These are phyloP conservation scores for Xiphophorus hellerii DNA, from an alignment of 2,113 vertebrate genomes.

Conservation along the genomic window DNA sequence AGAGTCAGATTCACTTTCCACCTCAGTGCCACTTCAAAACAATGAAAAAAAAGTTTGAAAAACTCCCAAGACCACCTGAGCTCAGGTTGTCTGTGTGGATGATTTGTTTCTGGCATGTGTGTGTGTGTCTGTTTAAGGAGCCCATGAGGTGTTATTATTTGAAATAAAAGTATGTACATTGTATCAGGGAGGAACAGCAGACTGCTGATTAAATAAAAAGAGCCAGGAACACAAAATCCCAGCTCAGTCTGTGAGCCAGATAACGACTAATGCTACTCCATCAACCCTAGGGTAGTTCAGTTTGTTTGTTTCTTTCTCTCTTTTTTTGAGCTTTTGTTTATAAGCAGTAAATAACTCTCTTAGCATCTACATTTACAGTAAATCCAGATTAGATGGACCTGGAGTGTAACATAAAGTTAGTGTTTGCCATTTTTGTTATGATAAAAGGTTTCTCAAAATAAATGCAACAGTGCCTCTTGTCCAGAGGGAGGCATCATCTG, in stretches of 20 bases:
- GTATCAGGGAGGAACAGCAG: conserved; percentile 51
- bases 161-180: conserved; percentile 63
- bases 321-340: too few relatives aligned
- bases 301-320: too few relatives aligned
- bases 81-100: conserved; percentile 26
- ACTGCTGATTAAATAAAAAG: conserved; percentile 18
- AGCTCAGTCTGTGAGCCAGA: conserved; percentile 24
- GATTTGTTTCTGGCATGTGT: background rate
- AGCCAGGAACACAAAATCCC: conserved; percentile 16
- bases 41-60: conserved; percentile 9
- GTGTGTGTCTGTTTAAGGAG: conserved; percentile 20
- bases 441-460: too few relatives aligned
- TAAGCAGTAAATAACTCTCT: too few relatives aligned
- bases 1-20: conserved; percentile 69
- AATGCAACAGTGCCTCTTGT: too few relatives aligned
- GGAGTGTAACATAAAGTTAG: too few relatives aligned
- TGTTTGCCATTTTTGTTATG: too few relatives aligned
- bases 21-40: conserved; percentile 39
- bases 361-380: too few relatives aligned
- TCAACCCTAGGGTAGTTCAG: conserved; percentile 4
- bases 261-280: conserved; percentile 14
- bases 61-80: conserved; percentile 38
- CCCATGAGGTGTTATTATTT: conserved; percentile 48
- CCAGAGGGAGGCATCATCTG: too few relatives aligned
- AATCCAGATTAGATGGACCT: too few relatives aligned